Evolutionary conservation across 35 echinoderm and acorn worm species (phyloP).

Genomic region (Holothuria glaberrima): DNA sequence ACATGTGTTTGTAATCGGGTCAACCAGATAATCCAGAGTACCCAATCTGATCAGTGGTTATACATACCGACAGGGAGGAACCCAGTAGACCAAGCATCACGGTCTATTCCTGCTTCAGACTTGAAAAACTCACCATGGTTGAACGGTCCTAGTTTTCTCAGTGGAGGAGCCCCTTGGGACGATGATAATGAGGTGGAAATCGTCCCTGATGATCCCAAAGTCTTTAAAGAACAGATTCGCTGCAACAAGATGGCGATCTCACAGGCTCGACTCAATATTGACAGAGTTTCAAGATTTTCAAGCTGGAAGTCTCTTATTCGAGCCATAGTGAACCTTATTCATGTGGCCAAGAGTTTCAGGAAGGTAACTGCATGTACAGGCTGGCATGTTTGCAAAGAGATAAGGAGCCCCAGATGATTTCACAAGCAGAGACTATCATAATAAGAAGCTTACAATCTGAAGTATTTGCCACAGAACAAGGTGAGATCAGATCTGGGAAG

Average conservation of each 20-base stretch:
- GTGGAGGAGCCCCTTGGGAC: background rate
- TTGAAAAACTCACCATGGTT: slow-evolving; percentile 51
- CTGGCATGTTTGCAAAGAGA: slow-evolving; percentile 65
- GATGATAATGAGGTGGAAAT: background rate
- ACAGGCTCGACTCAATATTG: background rate
- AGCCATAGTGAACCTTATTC: slow-evolving; percentile 56
- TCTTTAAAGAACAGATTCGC: slow-evolving; percentile 26
- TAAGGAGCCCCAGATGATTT: background rate
- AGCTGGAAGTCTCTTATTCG: slow-evolving; percentile 58
- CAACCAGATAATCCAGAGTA: slow-evolving; percentile 21
- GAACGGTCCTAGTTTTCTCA: slow-evolving; percentile 20
- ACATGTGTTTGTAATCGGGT: slow-evolving; percentile 51
- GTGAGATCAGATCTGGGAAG: slow-evolving; percentile 33
- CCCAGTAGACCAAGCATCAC: slow-evolving; percentile 46
- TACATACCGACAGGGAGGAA: slow-evolving; percentile 48
- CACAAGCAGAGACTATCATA: slow-evolving; percentile 20
- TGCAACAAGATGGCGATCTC: slow-evolving; percentile 11
- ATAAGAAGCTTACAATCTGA: slow-evolving; percentile 40
- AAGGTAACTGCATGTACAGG: slow-evolving; percentile 36
- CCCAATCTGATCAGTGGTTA: slow-evolving; percentile 28
- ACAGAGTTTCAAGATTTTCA: slow-evolving; percentile 60
- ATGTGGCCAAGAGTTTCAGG: slow-evolving; percentile 48
- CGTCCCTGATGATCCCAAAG: slow-evolving; percentile 54
- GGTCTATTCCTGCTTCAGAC: slow-evolving; percentile 42
- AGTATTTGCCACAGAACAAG: slow-evolving; percentile 39